Evolutionary conservation across 1,140 invertebrate species (phyloP).

Genomic region (Anoplophora glabripennis): DNA sequence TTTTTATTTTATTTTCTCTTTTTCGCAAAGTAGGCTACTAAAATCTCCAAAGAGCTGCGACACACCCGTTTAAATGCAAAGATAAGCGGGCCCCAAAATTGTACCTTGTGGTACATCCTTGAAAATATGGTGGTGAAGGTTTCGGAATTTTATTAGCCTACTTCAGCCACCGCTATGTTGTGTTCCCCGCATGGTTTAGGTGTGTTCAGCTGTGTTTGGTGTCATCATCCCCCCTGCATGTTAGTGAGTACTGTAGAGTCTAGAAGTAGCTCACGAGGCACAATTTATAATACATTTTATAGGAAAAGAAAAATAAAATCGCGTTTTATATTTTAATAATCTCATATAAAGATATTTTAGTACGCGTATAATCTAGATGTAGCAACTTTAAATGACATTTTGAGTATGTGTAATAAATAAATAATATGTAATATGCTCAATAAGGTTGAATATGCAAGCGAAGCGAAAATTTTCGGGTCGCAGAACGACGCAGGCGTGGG

Average conservation of each 20-base stretch:
- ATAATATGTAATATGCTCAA: conserved; percentile 39
- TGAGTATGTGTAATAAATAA: conserved; percentile 22
- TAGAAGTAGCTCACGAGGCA: conserved; percentile 41
- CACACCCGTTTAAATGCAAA: too few relatives aligned
- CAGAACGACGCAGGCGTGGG: conserved; percentile 30
- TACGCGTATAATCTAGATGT: conserved; percentile 41
- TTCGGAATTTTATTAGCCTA: not conserved
- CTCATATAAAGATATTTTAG: conserved; percentile 44
- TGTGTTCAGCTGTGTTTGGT: conserved; percentile 37
- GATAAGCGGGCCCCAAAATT: too few relatives aligned
- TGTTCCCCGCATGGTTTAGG: conserved; percentile 25
- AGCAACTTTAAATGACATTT: conserved; percentile 32
- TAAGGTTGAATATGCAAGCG: conserved; percentile 27
- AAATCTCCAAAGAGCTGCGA: not conserved
- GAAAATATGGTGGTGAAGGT: not conserved
- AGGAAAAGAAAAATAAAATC: conserved; percentile 33
- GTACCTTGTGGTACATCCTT: too few relatives aligned
- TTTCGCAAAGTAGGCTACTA: conserved; percentile 7
- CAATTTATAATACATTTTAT: conserved; percentile 35
- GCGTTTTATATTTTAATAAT: conserved; percentile 48
- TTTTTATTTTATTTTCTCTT: conserved; percentile 40
- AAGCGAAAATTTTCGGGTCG: conserved; percentile 33
- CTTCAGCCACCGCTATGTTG: conserved; percentile 25
- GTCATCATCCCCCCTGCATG: conserved; percentile 39
- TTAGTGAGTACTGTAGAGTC: conserved; percentile 43